These are phyloP conservation scores for Syritta pipiens DNA, from an alignment of 2,888 invertebrate genomes.

Conservation along the genomic window DNA sequence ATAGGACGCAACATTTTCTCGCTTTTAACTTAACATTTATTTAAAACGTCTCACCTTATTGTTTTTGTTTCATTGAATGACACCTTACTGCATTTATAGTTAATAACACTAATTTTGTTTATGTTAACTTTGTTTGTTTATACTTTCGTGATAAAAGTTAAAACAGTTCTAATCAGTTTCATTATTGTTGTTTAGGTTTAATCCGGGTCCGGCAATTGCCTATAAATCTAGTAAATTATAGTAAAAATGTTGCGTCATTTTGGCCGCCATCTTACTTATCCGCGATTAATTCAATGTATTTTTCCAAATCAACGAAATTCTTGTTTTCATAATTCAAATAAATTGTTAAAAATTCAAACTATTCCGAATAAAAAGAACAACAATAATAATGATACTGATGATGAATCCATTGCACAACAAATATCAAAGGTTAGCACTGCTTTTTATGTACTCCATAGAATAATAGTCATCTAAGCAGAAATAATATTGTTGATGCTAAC, in stretches of 20 bases:
- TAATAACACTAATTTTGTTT: constrained; percentile 31
- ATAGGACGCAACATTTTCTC: constrained; percentile 65
- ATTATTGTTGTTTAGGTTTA: constrained; percentile 78
- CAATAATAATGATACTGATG: constrained; percentile 75
- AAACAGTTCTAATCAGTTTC: constrained; percentile 75
- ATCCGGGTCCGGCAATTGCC: constrained; percentile 68
- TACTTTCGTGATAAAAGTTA: constrained; percentile 19
- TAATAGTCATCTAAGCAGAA: neutral
- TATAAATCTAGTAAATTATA: constrained; percentile 56
- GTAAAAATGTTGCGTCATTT: constrained; percentile 78
- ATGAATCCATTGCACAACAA: constrained; percentile 74
- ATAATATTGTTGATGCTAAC: constrained; percentile 21
- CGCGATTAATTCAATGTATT: constrained; percentile 49
- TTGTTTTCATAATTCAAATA: constrained; percentile 50
- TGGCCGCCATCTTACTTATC: constrained; percentile 73
- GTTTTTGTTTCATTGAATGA: neutral
- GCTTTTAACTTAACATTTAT: constrained; percentile 54
- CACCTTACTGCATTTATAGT: constrained; percentile 3
- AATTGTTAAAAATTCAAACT: constrained; percentile 47
- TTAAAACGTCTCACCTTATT: constrained; percentile 7
- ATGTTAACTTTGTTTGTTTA: constrained; percentile 8
- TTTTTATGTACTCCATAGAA: constrained; percentile 70
- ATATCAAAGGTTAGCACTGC: constrained; percentile 77
- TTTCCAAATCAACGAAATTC: constrained; percentile 56
- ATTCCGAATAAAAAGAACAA: constrained; percentile 57